Conservation (phyloP, 2,888 invertebrate species). For the Mongoloraphidia duomilia region DNA sequence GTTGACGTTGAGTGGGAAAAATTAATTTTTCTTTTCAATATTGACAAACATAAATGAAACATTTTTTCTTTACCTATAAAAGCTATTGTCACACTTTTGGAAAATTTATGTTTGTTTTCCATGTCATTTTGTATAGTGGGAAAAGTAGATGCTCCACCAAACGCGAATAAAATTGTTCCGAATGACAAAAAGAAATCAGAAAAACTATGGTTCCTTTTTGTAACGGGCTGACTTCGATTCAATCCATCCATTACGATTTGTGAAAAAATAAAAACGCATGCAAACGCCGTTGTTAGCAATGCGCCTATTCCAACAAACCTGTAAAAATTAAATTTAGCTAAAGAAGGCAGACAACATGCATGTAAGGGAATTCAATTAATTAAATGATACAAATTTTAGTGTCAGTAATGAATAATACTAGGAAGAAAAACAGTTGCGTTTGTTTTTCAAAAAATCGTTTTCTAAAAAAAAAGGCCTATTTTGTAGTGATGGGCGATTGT, state of each 20-base stretch:
- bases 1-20: not conserved
- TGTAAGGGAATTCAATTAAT: too few species aligned
- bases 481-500: too few species aligned
- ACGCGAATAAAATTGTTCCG: slow-evolving; percentile 55
- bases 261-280: slow-evolving; percentile 46
- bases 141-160: slow-evolving; percentile 60
- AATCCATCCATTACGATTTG: slow-evolving; percentile 41
- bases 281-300: slow-evolving; percentile 41
- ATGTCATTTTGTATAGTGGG: slow-evolving; percentile 71
- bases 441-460: too few species aligned
- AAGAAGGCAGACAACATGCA: too few species aligned
- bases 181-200: slow-evolving; percentile 52
- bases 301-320: slow-evolving; percentile 51
- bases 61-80: slow-evolving; percentile 37
- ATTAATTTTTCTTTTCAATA: not conserved
- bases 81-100: slow-evolving; percentile 43
- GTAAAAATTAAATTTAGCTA: slow-evolving; percentile 14
- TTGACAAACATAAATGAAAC: slow-evolving; percentile 3
- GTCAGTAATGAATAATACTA: too few species aligned
- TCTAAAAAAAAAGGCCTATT: too few species aligned
- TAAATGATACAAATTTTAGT: too few species aligned
- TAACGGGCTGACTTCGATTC: slow-evolving; percentile 27
- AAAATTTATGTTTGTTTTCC: slow-evolving; percentile 48
- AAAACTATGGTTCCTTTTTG: slow-evolving; percentile 39
- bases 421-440: too few species aligned